These are phyloP conservation scores for Spongilla lacustris DNA, from an alignment of 37 sponge, comb jelly and placozoan species.

Conservation along the genomic window DNA sequence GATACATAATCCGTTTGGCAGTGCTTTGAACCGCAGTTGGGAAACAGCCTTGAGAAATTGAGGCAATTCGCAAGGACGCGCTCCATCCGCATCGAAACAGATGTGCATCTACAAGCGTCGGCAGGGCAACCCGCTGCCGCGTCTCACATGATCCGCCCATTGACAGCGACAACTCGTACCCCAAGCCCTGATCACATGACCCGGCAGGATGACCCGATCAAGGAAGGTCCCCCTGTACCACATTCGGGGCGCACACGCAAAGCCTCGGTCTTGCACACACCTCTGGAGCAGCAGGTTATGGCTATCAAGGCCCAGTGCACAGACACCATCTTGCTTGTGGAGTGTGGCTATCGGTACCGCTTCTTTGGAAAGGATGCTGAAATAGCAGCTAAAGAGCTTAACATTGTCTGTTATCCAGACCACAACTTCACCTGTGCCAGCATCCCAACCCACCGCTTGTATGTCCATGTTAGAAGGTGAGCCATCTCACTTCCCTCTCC, in stretches of 20 bases:
- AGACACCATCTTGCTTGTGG: conserved; percentile 55
- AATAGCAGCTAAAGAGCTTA: conserved; percentile 46
- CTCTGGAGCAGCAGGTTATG: conserved; percentile 54
- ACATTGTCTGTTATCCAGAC: conserved; percentile 47
- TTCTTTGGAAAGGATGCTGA: conserved; percentile 66
- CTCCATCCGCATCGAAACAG: not conserved
- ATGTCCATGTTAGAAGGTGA: conserved; percentile 55
- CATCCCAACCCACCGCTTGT: conserved; percentile 44
- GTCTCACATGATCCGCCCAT: not conserved
- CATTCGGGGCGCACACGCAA: not conserved
- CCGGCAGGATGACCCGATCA: not conserved
- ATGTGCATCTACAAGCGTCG: not conserved
- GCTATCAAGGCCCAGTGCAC: conserved; percentile 48
- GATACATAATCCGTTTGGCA: not conserved
- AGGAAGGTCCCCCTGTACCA: not conserved
- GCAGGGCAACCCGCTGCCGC: not conserved
- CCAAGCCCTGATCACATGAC: not conserved
- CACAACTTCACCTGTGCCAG: conserved; percentile 55
- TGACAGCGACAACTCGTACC: not conserved
- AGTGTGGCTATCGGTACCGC: conserved; percentile 66
- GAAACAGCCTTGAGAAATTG: conserved; percentile 5
- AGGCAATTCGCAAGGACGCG: not conserved
- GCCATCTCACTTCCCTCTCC: too few species aligned
- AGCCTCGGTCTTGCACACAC: conserved; percentile 23
- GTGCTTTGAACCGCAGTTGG: not conserved